Conservation (phyloP, 1,140 invertebrate species). For the Drosophila mauritiana region DNA sequence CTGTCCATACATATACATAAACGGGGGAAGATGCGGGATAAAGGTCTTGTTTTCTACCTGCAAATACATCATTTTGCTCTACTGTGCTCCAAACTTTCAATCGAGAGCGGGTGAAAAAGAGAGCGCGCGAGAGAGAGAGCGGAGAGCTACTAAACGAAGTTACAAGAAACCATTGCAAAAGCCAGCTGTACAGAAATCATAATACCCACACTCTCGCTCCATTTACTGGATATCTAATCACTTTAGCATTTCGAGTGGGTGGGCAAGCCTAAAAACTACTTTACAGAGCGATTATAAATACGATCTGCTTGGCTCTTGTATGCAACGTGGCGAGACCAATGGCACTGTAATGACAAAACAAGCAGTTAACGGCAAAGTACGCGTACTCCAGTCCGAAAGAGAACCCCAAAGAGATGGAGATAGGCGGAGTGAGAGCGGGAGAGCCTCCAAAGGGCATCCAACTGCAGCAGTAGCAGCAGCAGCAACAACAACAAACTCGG, state of each 20-base stretch:
- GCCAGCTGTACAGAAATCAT: slow-evolving; percentile 38
- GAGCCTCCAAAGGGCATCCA: slow-evolving; percentile 58
- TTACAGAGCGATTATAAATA: slow-evolving; percentile 59
- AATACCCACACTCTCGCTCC: slow-evolving; percentile 20
- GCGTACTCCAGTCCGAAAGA: slow-evolving; percentile 42
- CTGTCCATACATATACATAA: slow-evolving; percentile 37
- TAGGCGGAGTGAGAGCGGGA: slow-evolving; percentile 26
- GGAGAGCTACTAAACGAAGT: slow-evolving; percentile 53
- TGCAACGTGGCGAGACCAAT: slow-evolving; percentile 72
- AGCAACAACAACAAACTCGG: slow-evolving; percentile 29
- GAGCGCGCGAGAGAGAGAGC: slow-evolving; percentile 2
- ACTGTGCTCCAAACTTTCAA: slow-evolving; percentile 48
- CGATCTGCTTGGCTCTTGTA: slow-evolving; percentile 53
- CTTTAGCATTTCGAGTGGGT: slow-evolving; percentile 26
- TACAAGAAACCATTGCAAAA: slow-evolving; percentile 50
- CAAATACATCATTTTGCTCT: slow-evolving; percentile 20
- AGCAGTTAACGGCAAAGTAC: slow-evolving; percentile 69
- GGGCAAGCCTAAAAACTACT: slow-evolving; percentile 15
- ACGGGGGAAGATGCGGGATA: slow-evolving; percentile 33
- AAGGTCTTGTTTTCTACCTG: not conserved
- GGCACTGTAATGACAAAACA: slow-evolving; percentile 72
- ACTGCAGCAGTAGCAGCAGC: slow-evolving; percentile 30
- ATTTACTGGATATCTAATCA: slow-evolving; percentile 63
- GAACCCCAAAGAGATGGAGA: slow-evolving; percentile 8
- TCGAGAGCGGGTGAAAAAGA: slow-evolving; percentile 10